A percentile compares a stretch with the other conserved stretches of the same genome.
phyloP scores from a whole-genome alignment of 2,888 invertebrate species.

The Meteorus cinctellus region DNA sequence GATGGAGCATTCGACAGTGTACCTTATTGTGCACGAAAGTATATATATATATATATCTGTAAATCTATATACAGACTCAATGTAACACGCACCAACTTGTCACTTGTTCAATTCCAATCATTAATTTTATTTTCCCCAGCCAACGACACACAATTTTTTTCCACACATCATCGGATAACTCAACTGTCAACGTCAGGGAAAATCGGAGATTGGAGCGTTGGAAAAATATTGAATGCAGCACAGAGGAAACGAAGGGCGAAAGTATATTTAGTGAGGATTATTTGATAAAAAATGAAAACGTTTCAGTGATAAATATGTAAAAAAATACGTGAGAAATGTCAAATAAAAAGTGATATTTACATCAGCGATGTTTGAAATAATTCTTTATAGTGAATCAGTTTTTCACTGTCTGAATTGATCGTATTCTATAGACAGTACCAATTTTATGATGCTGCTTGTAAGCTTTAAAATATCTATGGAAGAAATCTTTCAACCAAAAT shows the following conservation, averaged over 20 bases:
- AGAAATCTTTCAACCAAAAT: too few species aligned
- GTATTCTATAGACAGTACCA: too few species aligned
- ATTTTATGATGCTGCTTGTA: too few species aligned
- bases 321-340: too few species aligned
- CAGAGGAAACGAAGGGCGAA: neutral
- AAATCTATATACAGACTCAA: neutral
- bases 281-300: too few species aligned
- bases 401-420: too few species aligned
- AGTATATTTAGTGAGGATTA: neutral
- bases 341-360: too few species aligned
- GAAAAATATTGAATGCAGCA: too few species aligned
- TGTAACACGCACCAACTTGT: conserved; percentile 8
- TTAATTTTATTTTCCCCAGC: conserved; percentile 17
- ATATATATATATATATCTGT: neutral
- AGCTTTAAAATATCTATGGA: too few species aligned
- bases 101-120: conserved; percentile 6
- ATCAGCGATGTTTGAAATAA: too few species aligned
- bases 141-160: neutral
- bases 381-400: too few species aligned
- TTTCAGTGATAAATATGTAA: too few species aligned
- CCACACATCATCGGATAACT: conserved; percentile 5
- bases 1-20: neutral
- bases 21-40: neutral
- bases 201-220: neutral
- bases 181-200: neutral